phyloP scores from a whole-genome alignment of 2,797 vertebrate species.

The Pipistrellus pygmaeus region DNA sequence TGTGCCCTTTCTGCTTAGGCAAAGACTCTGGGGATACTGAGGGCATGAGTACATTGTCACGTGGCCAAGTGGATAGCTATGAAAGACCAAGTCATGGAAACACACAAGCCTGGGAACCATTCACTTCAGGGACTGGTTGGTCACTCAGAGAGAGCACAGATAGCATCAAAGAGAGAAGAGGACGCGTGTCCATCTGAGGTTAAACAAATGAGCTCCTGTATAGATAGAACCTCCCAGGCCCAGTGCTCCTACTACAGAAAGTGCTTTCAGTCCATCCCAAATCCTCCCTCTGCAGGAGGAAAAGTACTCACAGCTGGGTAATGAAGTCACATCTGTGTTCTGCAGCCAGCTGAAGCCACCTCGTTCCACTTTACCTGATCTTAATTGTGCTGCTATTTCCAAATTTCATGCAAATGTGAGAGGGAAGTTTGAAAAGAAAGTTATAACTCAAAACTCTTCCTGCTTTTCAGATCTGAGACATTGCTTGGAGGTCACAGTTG shows the following conservation, averaged over 20 bases:
- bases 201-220: background rate
- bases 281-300: constrained; percentile 45
- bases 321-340: constrained; percentile 61
- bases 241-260: background rate
- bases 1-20: background rate
- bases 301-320: constrained; percentile 74
- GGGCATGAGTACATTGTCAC: background rate
- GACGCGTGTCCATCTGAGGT: background rate
- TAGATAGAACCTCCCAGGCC: background rate
- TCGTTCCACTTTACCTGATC: constrained; percentile 63
- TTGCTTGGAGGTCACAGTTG: constrained; percentile 27
- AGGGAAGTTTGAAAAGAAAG: constrained; percentile 57
- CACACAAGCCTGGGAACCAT: too few relatives aligned
- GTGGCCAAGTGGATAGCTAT: background rate
- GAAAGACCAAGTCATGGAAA: constrained; percentile 17
- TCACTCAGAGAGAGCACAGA: background rate
- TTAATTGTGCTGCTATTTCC: constrained; percentile 55
- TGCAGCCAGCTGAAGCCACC: constrained; percentile 57
- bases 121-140: background rate
- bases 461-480: background rate
- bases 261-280: constrained; percentile 47
- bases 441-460: constrained; percentile 34
- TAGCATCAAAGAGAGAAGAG: background rate
- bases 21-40: background rate
- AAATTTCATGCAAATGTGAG: constrained; percentile 41